Conservation (phyloP, 2,888 invertebrate species). For the Dioctria rufipes region DNA sequence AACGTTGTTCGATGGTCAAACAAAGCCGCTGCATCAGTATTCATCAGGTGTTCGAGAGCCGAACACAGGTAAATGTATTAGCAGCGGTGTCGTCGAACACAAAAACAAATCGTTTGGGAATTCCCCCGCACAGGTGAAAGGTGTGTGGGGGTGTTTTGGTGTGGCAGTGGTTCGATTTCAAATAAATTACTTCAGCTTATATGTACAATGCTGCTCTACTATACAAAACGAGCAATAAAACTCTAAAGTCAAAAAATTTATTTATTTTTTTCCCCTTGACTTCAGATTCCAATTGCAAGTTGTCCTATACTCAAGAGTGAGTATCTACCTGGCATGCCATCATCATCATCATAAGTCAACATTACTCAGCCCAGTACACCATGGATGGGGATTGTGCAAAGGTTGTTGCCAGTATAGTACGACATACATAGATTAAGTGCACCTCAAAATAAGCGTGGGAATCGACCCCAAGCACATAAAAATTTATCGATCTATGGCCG, state of each 20-base stretch:
- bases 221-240: conserved; percentile 6
- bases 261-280: too few relatives aligned
- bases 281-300: too few relatives aligned
- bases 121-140: neutral
- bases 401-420: neutral
- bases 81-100: conserved; percentile 26
- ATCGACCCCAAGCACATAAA: conserved; percentile 20
- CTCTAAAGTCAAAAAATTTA: neutral
- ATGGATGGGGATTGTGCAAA: neutral
- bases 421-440: neutral
- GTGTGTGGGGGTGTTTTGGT: neutral
- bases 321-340: too few relatives aligned
- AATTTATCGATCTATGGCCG: conserved; percentile 44
- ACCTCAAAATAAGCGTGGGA: conserved; percentile 44
- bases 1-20: conserved; percentile 9
- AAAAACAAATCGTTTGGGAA: conserved; percentile 1
- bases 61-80: neutral
- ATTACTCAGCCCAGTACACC: neutral
- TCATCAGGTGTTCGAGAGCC: conserved; percentile 20
- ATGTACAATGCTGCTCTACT: neutral
- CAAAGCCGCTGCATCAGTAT: neutral
- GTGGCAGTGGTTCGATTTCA: conserved; percentile 44
- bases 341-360: too few relatives aligned
- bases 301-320: too few relatives aligned
- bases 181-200: conserved; percentile 5